These are phyloP conservation scores for Altica lythri DNA, from an alignment of 2,888 invertebrate species.

Conservation along the genomic window DNA sequence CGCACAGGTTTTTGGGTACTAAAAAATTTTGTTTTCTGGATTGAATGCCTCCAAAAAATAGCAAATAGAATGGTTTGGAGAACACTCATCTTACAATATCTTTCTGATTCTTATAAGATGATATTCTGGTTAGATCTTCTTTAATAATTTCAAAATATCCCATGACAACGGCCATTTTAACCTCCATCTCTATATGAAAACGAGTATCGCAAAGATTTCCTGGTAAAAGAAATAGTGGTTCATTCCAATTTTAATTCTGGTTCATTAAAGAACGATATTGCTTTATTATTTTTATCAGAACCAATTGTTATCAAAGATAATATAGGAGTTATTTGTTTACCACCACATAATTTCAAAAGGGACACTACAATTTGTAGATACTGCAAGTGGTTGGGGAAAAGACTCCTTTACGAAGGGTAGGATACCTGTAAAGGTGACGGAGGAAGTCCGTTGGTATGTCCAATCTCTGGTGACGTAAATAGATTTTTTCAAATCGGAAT, in stretches of 20 bases:
- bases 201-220: conserved; percentile 69
- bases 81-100: no score
- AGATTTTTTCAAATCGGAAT: conserved; percentile 68
- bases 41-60: no score
- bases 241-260: conserved; percentile 67
- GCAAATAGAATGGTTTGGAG: no score
- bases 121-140: no score
- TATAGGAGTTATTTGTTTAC: conserved; percentile 72
- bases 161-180: no score
- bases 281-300: conserved; percentile 67
- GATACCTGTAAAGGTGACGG: conserved; percentile 84
- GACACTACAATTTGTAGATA: conserved; percentile 59
- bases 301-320: conserved; percentile 69
- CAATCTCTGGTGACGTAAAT: conserved; percentile 59
- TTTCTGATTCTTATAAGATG: no score
- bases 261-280: conserved; percentile 75
- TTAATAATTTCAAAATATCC: no score
- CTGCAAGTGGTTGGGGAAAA: no score
- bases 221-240: conserved; percentile 59
- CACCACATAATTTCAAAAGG: conserved; percentile 51
- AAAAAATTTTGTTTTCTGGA: no score
- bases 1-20: no score
- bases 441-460: conserved; percentile 77
- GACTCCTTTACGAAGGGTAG: conserved; percentile 60
- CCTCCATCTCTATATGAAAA: no score